Conservation (phyloP, 2,797 vertebrate genomes). For the Synaphobranchus kaupii region DNA sequence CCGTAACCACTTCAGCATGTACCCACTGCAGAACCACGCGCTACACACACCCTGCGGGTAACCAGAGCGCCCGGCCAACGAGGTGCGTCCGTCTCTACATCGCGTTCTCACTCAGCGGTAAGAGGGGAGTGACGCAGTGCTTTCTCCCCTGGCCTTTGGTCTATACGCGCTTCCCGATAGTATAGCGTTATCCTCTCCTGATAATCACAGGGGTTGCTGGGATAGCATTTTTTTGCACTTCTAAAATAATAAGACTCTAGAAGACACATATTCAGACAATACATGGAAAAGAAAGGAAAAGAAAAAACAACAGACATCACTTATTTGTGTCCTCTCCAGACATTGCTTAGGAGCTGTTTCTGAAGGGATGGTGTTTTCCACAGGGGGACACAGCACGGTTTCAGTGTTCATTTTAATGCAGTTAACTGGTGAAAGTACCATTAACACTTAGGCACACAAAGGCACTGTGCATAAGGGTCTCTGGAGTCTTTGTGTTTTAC, state of each 20-base stretch:
- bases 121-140: not conserved
- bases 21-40: conserved; percentile 43
- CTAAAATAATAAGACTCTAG: not conserved
- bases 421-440: not conserved
- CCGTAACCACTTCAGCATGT: conserved; percentile 54
- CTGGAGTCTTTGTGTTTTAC: too few relatives aligned
- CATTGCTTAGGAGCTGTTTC: not conserved
- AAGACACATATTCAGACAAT: not conserved
- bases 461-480: too few relatives aligned
- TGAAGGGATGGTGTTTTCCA: not conserved
- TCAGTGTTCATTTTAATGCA: not conserved
- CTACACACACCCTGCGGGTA: conserved; percentile 16
- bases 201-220: not conserved
- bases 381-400: not conserved
- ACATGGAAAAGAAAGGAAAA: not conserved
- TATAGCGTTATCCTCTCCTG: conserved; percentile 7
- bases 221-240: not conserved
- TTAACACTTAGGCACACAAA: not conserved
- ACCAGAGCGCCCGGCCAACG: not conserved
- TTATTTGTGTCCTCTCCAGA: not conserved
- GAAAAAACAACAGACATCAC: not conserved
- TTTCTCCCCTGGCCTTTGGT: not conserved
- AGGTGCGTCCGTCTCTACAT: not conserved
- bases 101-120: not conserved
- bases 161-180: not conserved